Evolutionary conservation across 2,113 vertebrate species (phyloP), one percentile per base, ranked within the genome.

Genomic region (Regulus satrapa): DNA sequence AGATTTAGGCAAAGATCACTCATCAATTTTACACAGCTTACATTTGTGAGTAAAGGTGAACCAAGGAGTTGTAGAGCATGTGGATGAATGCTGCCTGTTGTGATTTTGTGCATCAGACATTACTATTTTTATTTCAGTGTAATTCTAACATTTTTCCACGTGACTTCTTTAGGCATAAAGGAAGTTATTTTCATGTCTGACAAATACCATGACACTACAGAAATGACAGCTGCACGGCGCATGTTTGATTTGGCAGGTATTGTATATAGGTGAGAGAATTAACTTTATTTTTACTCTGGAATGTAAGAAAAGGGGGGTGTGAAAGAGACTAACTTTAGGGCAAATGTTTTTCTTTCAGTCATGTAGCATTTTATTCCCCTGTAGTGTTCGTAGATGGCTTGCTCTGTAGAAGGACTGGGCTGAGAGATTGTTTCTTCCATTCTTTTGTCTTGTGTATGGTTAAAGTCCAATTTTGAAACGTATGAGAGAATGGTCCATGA

Each of bases 151-250:
- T 54, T 34, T 56, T 92, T 81, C 40, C 12, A 1, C 51, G 9
- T 88, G 76, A 56, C 64, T 61, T 71, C 62, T 95, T 46, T 96
- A 99, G 99, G 99, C 93, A 99, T 99, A 91, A 99, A 98, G 89
- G 99, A 99, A 84, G 99, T 99, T 52, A 98, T 99, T 93, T 99
- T 98, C 97, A 98, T 99, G 95, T 99, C 99, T 19, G 99, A 99
- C 96, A 99, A 99, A 84, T 99, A 99, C 84, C 99, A 99, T 3
- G 98, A 99, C 91, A 97, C 89, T 8, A 97, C 94, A 4, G 98
- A 99, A 98, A 98, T 99, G 97, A 98, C 94, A 8, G 99, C 99
- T 31, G 99, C 99, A 20, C 98, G 99, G 67, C 97, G 97, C 45
- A 93, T 99, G 98, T 98, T 99, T 88, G 86, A 97, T 80, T 97